A percentile compares a stretch with the other conserved stretches of the same genome.
Evolutionary conservation across 2,888 invertebrate species (phyloP).

Genomic region (Heliconius ethilla): DNA sequence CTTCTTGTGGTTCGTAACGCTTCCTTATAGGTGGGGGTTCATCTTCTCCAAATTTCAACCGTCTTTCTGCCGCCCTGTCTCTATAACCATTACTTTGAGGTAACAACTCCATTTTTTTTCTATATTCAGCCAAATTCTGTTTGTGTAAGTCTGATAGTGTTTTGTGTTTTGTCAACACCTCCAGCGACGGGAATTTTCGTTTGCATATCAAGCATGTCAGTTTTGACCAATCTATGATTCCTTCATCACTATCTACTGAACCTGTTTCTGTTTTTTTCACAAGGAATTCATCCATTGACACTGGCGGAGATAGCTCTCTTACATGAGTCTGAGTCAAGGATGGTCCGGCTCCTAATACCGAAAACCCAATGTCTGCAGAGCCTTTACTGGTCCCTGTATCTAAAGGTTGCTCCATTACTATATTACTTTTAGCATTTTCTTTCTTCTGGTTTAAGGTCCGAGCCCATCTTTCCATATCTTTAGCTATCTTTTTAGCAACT

Average conservation of each 20-base stretch:
- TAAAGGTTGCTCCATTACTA: conserved; percentile 74
- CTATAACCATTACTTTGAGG: conserved; percentile 85
- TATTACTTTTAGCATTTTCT: conserved; percentile 81
- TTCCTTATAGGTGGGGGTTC: conserved; percentile 82
- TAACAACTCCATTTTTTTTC: conserved; percentile 67
- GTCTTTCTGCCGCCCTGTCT: conserved; percentile 97
- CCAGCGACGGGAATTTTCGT: conserved; percentile 94
- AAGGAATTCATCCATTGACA: conserved; percentile 65
- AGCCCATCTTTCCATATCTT: conserved; percentile 94
- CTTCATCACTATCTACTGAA: conserved; percentile 85
- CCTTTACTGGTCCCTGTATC: conserved; percentile 83
- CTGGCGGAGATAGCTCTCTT: conserved; percentile 65
- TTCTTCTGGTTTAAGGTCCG: conserved; percentile 98
- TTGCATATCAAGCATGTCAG: conserved; percentile 97
- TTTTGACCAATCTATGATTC: conserved; percentile 93
- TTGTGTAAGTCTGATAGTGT: conserved; percentile 97
- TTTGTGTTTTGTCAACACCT: conserved; percentile 94
- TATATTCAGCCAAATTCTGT: conserved; percentile 86
- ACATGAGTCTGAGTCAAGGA: conserved; percentile 61
- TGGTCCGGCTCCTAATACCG: conserved; percentile 90
- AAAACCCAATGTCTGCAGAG: conserved; percentile 96
- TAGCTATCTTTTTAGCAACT: conserved; percentile 98
- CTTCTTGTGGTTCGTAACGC: conserved; percentile 68
- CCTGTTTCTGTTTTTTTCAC: conserved; percentile 79
- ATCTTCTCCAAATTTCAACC: conserved; percentile 95